Base-by-base conservation (phyloP, 2,797 vertebrate species). In the Siniperca obscura region DNA sequence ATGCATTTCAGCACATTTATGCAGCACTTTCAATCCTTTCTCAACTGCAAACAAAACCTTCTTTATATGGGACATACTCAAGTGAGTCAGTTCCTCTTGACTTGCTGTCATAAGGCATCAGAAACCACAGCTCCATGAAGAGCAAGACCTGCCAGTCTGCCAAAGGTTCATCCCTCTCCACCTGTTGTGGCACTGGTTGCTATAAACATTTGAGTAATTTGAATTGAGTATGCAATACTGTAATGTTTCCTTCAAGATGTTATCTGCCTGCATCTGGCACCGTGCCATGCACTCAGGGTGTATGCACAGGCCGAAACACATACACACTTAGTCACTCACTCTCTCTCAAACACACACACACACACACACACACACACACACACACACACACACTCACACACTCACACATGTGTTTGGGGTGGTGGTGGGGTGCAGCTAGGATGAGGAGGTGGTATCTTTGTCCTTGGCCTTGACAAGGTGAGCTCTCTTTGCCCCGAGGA, bases 131-230 rank as follows among this genome's bases (percentile, higher is more conserved):
- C 87, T 85, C 90, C 78, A 85, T 79, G 82, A 92, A 94, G 87
- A 92, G 74, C 71, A 53, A 69, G 81, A 81, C 78, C 86, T 89
- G 91, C 89, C 82, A 72, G 85, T 67, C 78, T 90, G 90, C 92
- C 93, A 93, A 90, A 82, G 89, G 89, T 81, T 93, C 95, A 90
- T 92, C 70, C 59, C 82, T 91, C 94, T 71, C 78, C 86, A 94
- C 93, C 95, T 99, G 97, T 98, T 99, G 94, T 98, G 97, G 95
- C 90, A 84, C 93, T 93, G 84, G 98, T 99, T 99, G 98, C 98
- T 99, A 99, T 97, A 98, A 99, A 99, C 98, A 99, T 78, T 30
- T 87, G 70, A 94, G 81, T 70, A 34, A 96, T 97, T 97, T 97
- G 95, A 97, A 97, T 96, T 85, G 96, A 96, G 93, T 94, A 96